A percentile compares a stretch with the other conserved stretches of the same genome.
These are phyloP conservation scores for Fistularia tabacaria DNA, from an alignment of 2,797 vertebrate species.

Conservation along the genomic window DNA sequence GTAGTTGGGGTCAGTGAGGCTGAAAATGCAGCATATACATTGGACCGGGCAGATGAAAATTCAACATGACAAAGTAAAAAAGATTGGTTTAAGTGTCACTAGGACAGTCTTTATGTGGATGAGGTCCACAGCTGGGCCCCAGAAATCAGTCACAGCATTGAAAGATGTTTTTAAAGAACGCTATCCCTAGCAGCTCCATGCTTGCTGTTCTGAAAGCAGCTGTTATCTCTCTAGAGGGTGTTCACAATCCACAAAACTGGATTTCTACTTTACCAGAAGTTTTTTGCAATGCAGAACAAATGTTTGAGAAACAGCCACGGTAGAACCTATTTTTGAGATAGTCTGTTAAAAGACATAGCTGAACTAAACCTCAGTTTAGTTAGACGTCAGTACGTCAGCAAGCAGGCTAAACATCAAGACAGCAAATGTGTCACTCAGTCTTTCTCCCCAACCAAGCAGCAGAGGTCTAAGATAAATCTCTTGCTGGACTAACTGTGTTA, in stretches of 20 bases:
- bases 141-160: too few relatives aligned
- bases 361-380: constrained; percentile 26
- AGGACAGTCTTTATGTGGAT: too few relatives aligned
- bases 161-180: too few relatives aligned
- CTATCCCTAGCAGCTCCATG: too few relatives aligned
- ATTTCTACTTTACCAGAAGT: too few relatives aligned
- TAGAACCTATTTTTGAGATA: not conserved
- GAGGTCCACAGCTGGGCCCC: too few relatives aligned
- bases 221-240: too few relatives aligned
- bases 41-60: not conserved
- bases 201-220: too few relatives aligned
- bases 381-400: constrained; percentile 37
- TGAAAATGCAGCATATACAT: too few relatives aligned
- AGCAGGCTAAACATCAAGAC: constrained; percentile 32
- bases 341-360: constrained; percentile 46
- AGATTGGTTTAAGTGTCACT: not conserved
- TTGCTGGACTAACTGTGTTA: constrained; percentile 1
- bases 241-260: too few relatives aligned
- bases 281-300: too few relatives aligned
- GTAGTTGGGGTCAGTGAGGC: constrained; percentile 3
- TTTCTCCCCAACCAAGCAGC: constrained; percentile 21
- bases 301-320: too few relatives aligned
- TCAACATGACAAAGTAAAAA: constrained; percentile 3
- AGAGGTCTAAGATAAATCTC: constrained; percentile 10
- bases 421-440: constrained; percentile 39